Base-by-base conservation (phyloP, 2,797 vertebrate genomes). In the Gadopsis marmoratus region DNA sequence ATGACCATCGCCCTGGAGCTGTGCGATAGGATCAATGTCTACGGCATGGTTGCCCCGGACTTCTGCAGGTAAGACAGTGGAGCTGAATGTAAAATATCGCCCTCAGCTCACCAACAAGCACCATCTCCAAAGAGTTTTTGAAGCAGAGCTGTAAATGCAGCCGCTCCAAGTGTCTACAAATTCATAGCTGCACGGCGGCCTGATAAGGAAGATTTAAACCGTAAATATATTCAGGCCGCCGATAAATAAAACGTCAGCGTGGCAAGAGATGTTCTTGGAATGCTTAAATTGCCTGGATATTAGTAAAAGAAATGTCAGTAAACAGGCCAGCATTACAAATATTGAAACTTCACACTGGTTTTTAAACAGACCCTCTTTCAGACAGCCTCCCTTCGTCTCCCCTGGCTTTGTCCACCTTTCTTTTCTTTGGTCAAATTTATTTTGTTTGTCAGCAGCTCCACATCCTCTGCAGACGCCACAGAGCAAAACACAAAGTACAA, bases 1-100 rank as follows among this genome's bases (percentile, higher is more conserved):
- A 99, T 99, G 97, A 97, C 97, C 33, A 99, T 99, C 39, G 97
- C 97, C 0, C 94, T 99, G 92, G 97, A 99, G 94, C 96, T 99
- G 80, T 99, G 98, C 19, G 97, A 98, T 93, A 95, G 96, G 89
- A 97, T 99, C 94, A 94, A 98, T 41, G 97, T 99, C 73, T 99
- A 97, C 43, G 98, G 98, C 90, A 99, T 99, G 98, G 98, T 99
- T 72, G 96, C 98, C 82, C 98, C 98, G 1, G 97, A 99, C 94
- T 99, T 97, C 96, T 99, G 98, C 97, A 98, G 97, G 98, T 99
- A 96, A 95, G 95, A 86, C 79, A 14, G 37, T 37, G 26, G 29
- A 43, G 59, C 64, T 71, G 81, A 83, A 82, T 74, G 70, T 48
- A 43, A 88, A 86, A 43, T 45, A 58, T 47, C 50, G 48, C 7